A percentile compares a stretch with the other conserved stretches of the same genome.
Conservation (phyloP, 2,888 invertebrate species). For the Apeira syringaria region DNA sequence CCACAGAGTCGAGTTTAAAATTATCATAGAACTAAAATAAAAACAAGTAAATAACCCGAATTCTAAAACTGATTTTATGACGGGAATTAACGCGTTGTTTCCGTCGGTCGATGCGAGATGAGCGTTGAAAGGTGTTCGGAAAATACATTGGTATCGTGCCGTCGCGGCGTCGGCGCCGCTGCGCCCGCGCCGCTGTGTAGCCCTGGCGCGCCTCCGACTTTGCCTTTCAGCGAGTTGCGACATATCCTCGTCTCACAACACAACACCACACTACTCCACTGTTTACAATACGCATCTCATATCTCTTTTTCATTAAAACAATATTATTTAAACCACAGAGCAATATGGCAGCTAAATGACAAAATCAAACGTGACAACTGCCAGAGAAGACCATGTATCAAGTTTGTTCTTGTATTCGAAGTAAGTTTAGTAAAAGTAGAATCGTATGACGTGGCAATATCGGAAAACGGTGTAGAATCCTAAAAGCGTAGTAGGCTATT, state of each 20-base stretch:
- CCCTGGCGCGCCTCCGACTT: slow-evolving; percentile 43
- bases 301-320: slow-evolving; percentile 15
- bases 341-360: slow-evolving; percentile 11
- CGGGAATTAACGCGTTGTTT: slow-evolving; percentile 84
- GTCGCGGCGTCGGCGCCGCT: slow-evolving; percentile 32
- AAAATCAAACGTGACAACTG: slow-evolving; percentile 13
- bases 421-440: not conserved
- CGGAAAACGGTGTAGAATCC: not conserved
- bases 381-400: slow-evolving; percentile 9
- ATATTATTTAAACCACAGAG: slow-evolving; percentile 13
- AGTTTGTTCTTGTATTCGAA: slow-evolving; percentile 8
- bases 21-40: slow-evolving; percentile 81
- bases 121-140: slow-evolving; percentile 81
- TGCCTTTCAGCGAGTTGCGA: slow-evolving; percentile 60
- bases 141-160: slow-evolving; percentile 67
- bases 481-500: not conserved
- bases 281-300: slow-evolving; percentile 20
- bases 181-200: slow-evolving; percentile 22
- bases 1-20: slow-evolving; percentile 75
- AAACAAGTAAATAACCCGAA: slow-evolving; percentile 83
- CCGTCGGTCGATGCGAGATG: slow-evolving; percentile 81
- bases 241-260: slow-evolving; percentile 48
- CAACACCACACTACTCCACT: slow-evolving; percentile 23
- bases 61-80: slow-evolving; percentile 84
- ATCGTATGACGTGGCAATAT: not conserved